Conservation (phyloP, 2,888 invertebrate genomes). For the Scaptomyza cyrtandrae region DNA sequence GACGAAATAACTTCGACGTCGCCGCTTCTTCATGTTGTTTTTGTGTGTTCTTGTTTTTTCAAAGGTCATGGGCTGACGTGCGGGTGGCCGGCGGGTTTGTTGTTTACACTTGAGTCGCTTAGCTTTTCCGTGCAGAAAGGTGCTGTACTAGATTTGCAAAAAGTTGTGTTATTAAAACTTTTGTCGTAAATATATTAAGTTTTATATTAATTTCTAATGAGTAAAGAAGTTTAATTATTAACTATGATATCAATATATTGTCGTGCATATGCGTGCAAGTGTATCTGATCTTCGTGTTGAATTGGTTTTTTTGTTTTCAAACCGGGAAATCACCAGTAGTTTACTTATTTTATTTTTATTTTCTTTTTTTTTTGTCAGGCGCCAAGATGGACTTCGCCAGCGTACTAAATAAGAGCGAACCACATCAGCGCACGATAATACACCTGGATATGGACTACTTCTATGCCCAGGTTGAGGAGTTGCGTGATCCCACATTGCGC, state of each 20-base stretch:
- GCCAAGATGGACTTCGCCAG: conserved; percentile 81
- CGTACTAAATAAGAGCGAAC: conserved; percentile 78
- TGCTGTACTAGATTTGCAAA: background rate
- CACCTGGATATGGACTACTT: conserved; percentile 94
- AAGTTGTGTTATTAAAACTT: background rate
- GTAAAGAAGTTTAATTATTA: background rate
- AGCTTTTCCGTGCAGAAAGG: conserved; percentile 1
- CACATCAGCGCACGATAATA: conserved; percentile 89
- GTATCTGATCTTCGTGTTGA: background rate
- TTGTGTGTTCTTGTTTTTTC: conserved; percentile 20
- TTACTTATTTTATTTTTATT: conserved; percentile 1
- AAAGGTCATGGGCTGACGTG: conserved; percentile 55
- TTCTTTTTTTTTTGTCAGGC: conserved; percentile 26
- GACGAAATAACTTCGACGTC: conserved; percentile 54
- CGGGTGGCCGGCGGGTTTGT: conserved; percentile 16
- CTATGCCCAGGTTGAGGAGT: conserved; percentile 94
- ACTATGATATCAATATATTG: no score
- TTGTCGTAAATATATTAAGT: background rate
- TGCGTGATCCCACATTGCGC: conserved; percentile 88
- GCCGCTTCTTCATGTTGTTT: conserved; percentile 20
- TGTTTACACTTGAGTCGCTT: conserved; percentile 23
- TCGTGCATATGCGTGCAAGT: background rate
- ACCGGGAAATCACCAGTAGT: background rate
- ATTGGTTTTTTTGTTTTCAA: background rate
- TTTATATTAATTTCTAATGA: background rate